Base-by-base conservation (phyloP, 2,113 vertebrate species). In the Conger conger region DNA sequence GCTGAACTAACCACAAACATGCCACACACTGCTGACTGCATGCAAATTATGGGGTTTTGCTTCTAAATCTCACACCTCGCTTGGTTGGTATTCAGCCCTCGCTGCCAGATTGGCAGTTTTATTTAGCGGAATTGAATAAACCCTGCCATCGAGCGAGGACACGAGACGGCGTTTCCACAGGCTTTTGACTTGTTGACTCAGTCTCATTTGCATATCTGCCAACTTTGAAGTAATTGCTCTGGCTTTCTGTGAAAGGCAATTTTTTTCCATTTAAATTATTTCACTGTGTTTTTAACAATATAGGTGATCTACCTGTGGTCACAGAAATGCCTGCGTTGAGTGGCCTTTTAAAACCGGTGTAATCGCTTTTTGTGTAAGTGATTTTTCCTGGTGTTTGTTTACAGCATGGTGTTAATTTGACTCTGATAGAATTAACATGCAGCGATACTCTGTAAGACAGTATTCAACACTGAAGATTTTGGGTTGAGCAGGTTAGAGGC, bases 61-160 rank as follows among this genome's bases (percentile, higher is more conserved):
- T 30, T 5, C 33, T 33, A 13, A 73, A 73, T n/a, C 9, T 33
- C 68, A n/a, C 0, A 33, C n/a, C 27, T 30, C n/a, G 0, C n/a
- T n/a, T n/a, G 68, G 6, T 73, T 73, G 68, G 68, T 73, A 68
- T 81, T 79, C 82, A 73, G 36, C 57, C 37, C 35, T n/a, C 27
- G 37, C 60, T 73, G 60, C 40, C 33, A 35, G 27, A 35, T 82
- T 82, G n/a, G 13, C 40, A 35, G 4, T n/a, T 30, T 76, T 36
- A 35, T 76, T 38, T 53, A 18, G 54, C 68, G n/a, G 68, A 30
- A 33, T 30, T 73, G 68, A 73, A 73, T 73, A 73, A 33, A 73
- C 3, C 33, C 33, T 76, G 20, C 81, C n/a, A 79, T 78, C 50
- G 40, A 35, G 45, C 42, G 16, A 38, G 38, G 53, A 82, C 80